phyloP scores from a whole-genome alignment of 2,888 invertebrate genomes.

The Isoperla grammatica region DNA sequence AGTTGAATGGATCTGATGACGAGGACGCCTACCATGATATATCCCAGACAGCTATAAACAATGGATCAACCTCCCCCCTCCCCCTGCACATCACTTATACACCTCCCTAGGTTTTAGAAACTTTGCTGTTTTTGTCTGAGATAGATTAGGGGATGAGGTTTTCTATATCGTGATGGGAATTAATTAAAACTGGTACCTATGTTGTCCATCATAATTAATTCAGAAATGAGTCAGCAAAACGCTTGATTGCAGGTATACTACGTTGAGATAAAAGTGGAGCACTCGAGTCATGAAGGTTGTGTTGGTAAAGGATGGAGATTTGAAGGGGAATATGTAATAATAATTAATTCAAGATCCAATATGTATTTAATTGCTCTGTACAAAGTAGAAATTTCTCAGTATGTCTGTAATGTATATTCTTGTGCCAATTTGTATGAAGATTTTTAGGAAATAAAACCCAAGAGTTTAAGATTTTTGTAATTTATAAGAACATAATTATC shows the following conservation, averaged over 20 bases:
- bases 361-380: too few species aligned
- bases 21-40: conserved; percentile 6
- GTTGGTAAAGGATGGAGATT: too few species aligned
- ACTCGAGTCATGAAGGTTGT: neutral
- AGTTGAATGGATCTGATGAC: neutral
- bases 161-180: conserved; percentile 26
- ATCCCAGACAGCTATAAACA: conserved; percentile 26
- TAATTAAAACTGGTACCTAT: conserved; percentile 27
- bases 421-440: too few species aligned
- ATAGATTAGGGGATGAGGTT: conserved; percentile 26
- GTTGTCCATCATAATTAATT: conserved; percentile 29
- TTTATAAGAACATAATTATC: too few species aligned
- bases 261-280: neutral
- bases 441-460: too few species aligned
- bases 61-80: conserved; percentile 20
- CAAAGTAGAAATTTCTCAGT: too few species aligned
- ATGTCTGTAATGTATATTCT: too few species aligned
- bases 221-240: conserved; percentile 24
- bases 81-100: neutral
- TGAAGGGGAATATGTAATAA: too few species aligned
- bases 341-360: too few species aligned
- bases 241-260: conserved; percentile 19
- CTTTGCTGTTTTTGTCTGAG: conserved; percentile 17
- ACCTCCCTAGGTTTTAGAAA: neutral
- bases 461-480: too few species aligned